Conservation (phyloP, 2,797 vertebrate species). For the Malacoraja senta region DNA sequence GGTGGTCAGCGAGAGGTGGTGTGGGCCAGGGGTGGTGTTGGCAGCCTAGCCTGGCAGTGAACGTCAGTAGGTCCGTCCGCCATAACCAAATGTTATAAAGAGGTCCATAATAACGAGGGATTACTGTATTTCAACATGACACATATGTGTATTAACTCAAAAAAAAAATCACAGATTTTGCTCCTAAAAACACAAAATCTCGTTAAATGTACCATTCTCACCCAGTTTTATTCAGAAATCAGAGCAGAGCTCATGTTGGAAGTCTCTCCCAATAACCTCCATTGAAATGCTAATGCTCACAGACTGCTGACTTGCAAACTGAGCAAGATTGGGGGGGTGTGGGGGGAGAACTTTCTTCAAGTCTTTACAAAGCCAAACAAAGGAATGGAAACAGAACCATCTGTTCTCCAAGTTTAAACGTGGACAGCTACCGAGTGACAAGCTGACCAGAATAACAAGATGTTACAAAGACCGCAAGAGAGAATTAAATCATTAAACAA, state of each 20-base stretch:
- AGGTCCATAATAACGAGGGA: too few species aligned
- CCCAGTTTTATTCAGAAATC: not conserved
- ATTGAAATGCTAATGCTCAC: slow-evolving; percentile 27
- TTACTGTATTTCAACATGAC: too few species aligned
- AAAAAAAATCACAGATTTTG: too few species aligned
- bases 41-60: too few species aligned
- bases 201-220: not conserved
- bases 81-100: too few species aligned
- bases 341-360: not conserved
- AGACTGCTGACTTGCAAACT: not conserved
- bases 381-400: slow-evolving; percentile 22
- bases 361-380: slow-evolving; percentile 11
- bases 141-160: too few species aligned
- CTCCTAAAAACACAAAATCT: not conserved
- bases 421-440: not conserved
- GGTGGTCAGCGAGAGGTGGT: too few species aligned
- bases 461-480: not conserved
- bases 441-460: not conserved
- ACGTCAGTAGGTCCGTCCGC: too few species aligned
- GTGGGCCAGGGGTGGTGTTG: too few species aligned
- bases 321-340: not conserved
- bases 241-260: not conserved
- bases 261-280: not conserved
- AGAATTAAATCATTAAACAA: not conserved
- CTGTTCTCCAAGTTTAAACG: not conserved